Conservation (phyloP, 2,888 invertebrate genomes). For the Euphydryas editha region DNA sequence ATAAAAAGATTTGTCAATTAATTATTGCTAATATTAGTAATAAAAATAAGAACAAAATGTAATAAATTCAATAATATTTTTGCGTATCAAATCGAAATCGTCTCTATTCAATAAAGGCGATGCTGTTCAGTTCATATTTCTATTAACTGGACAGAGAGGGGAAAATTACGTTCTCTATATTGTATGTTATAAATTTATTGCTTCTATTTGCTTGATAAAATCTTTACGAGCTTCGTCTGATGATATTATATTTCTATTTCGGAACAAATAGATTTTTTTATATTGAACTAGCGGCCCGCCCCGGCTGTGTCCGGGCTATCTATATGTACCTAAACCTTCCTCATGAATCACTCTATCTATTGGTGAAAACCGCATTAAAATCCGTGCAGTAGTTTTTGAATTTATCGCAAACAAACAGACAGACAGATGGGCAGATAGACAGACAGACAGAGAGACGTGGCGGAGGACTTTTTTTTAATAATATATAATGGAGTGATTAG, state of each 20-base stretch:
- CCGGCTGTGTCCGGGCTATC: too few relatives aligned
- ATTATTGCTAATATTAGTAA: not conserved
- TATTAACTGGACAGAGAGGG: constrained; percentile 65
- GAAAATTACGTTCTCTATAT: constrained; percentile 44
- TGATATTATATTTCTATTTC: constrained; percentile 23
- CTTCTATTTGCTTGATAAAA: constrained; percentile 55
- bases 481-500: too few relatives aligned
- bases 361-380: too few relatives aligned
- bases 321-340: too few relatives aligned
- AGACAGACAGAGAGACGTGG: too few relatives aligned
- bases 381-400: too few relatives aligned
- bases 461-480: too few relatives aligned
- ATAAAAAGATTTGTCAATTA: too few relatives aligned
- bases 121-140: constrained; percentile 67
- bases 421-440: too few relatives aligned
- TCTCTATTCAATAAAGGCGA: constrained; percentile 72
- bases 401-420: too few relatives aligned
- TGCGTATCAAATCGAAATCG: constrained; percentile 44
- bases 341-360: too few relatives aligned
- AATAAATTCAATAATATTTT: constrained; percentile 1
- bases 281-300: not conserved
- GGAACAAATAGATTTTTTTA: constrained; percentile 6
- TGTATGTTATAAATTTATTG: constrained; percentile 38
- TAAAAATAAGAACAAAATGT: not conserved
- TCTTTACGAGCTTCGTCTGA: constrained; percentile 62